Evolutionary conservation across 2,113 vertebrate genomes (phyloP).

Genomic region (Tricholaema leucomelas): DNA sequence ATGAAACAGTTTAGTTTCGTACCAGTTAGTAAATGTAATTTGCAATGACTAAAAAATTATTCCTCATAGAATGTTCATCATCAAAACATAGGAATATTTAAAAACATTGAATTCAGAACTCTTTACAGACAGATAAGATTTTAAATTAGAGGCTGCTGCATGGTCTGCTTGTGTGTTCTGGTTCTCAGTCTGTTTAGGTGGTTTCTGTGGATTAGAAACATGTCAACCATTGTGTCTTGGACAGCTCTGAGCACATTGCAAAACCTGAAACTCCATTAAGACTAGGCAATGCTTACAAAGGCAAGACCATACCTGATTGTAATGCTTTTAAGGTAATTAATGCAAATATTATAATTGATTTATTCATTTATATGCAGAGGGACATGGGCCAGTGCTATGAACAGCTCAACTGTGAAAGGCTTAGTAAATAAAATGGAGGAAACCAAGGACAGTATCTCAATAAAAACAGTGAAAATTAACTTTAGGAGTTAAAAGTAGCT

Average conservation of each 20-base stretch:
- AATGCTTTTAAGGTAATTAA: not conserved
- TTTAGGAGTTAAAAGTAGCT: not conserved
- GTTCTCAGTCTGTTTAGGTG: conserved; percentile 41
- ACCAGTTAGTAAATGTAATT: conserved; percentile 38
- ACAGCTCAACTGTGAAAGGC: not conserved
- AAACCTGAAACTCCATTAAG: not conserved
- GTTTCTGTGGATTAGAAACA: not conserved
- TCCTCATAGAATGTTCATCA: not conserved
- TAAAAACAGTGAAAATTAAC: not conserved
- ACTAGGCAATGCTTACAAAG: not conserved
- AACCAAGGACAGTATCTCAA: not conserved
- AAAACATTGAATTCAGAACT: conserved; percentile 34
- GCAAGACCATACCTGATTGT: not conserved
- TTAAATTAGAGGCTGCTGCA: conserved; percentile 28
- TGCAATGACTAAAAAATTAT: conserved; percentile 25
- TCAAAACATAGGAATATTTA: conserved; percentile 47
- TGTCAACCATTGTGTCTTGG: not conserved
- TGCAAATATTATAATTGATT: conserved; percentile 7
- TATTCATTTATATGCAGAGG: not conserved
- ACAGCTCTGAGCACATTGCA: not conserved
- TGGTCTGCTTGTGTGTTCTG: conserved; percentile 31
- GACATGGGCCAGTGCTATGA: not conserved
- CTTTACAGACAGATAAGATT: conserved; percentile 22
- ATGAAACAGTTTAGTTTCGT: conserved; percentile 1
- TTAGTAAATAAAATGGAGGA: conserved; percentile 27